Evolutionary conservation across 1,140 invertebrate species (phyloP).

Genomic region (Calephelis virginiensis): DNA sequence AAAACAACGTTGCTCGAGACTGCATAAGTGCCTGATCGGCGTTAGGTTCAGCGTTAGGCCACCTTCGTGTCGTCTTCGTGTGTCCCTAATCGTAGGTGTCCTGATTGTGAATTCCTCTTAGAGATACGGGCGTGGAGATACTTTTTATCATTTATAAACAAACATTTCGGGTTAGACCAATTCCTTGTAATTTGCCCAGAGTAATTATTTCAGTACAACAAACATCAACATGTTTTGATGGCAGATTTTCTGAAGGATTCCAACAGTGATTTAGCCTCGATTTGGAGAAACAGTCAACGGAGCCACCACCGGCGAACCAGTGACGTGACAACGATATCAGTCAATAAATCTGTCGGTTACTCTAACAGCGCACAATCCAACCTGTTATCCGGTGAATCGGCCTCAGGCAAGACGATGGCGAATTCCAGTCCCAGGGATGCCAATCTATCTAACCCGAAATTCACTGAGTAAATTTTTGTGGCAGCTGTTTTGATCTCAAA

Average conservation of each 20-base stretch:
- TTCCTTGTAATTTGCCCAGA: no score
- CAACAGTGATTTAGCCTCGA: slow-evolving; percentile 19
- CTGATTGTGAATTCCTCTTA: no score
- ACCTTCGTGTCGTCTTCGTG: no score
- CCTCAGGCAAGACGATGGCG: slow-evolving; percentile 39
- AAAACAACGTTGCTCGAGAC: no score
- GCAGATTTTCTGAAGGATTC: not conserved
- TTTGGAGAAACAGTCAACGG: slow-evolving; percentile 16
- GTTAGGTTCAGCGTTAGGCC: no score
- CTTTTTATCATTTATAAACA: no score
- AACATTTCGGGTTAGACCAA: no score
- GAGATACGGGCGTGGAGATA: no score
- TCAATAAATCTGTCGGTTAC: slow-evolving; percentile 38
- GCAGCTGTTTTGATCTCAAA: slow-evolving; percentile 5
- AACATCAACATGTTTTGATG: no score
- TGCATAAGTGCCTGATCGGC: no score
- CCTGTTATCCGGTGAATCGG: slow-evolving; percentile 48
- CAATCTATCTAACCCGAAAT: slow-evolving; percentile 28
- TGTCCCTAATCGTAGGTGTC: no score
- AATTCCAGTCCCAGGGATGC: slow-evolving; percentile 43
- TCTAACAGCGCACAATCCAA: slow-evolving; percentile 38
- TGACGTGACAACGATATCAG: slow-evolving; percentile 35
- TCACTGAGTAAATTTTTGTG: slow-evolving; percentile 34
- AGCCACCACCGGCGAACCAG: slow-evolving; percentile 19
- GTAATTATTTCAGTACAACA: no score